Percentiles rank a stretch among this genome's conserved stretches.
Conservation (phyloP, 1,140 invertebrate species). For the Pseudachorutes palmiensis region DNA sequence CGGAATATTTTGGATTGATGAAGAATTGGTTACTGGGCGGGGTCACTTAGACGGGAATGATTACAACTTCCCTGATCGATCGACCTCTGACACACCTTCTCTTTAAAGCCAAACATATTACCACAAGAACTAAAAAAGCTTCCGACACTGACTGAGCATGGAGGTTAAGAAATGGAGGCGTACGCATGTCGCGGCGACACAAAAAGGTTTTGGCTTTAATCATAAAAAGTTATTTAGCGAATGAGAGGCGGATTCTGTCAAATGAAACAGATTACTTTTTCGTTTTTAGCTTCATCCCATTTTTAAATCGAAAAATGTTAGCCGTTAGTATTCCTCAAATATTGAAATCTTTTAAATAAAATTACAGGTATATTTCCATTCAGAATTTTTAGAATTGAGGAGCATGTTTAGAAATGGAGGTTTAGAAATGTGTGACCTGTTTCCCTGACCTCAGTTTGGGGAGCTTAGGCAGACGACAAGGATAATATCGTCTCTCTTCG, state of each 20-base stretch:
- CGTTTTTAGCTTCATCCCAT: no score
- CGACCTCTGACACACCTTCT: conserved; percentile 25
- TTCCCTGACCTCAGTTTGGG: neutral
- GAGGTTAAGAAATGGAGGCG: no score
- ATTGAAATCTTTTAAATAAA: no score
- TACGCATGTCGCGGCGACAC: neutral
- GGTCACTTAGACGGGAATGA: conserved; percentile 28
- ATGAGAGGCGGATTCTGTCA: neutral
- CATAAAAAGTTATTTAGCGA: neutral
- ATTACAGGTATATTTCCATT: no score
- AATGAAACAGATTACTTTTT: neutral
- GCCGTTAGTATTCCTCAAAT: no score
- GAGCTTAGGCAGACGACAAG: no score
- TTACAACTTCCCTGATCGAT: no score
- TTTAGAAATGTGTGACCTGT: neutral
- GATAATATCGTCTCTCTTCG: neutral
- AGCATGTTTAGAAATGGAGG: no score
- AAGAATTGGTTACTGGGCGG: conserved; percentile 25
- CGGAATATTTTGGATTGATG: conserved; percentile 22
- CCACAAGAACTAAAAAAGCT: no score
- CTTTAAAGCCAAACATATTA: conserved; percentile 12
- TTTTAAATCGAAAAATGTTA: no score
- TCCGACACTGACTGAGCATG: no score
- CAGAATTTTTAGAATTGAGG: no score
- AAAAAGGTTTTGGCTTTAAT: neutral